Evolutionary conservation across 2,113 vertebrate genomes (phyloP), one percentile per base, ranked within the genome.

Genomic region (Pipra filicauda): DNA sequence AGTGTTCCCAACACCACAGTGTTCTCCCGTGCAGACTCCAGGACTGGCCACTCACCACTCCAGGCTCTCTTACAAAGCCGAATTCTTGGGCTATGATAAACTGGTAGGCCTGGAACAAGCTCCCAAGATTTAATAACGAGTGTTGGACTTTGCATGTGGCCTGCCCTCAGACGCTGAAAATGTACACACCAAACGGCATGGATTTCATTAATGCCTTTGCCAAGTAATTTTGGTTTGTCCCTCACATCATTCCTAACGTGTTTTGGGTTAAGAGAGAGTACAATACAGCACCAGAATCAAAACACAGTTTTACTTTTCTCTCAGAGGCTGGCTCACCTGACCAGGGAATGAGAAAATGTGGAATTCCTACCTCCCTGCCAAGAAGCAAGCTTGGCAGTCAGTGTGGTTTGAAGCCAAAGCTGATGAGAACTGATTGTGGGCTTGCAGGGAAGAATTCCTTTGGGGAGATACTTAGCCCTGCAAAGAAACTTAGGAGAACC

Each of bases 361-460:
- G 65, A 62, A 75, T 61, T 70, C 85, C 94, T 52, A 98, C 98
- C 97, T 98, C 98, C 27, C 92, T 96, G 65, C 97, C 98, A 86
- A 99, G 97, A 93, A 98, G 97, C 48, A 95, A 16, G 31, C 98
- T 98, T 39, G 98, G 98, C 24, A 98, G 97, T 5, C 97, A 76
- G 54, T 89, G 97, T 20, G 94, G 95, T 65, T 93, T 96, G 75
- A 98, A 97, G 96, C 98, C 98, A 75, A 98, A 98, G 97, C 98
- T 98, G 44, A 88, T 59, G 28, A 99, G 98, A 21, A 97, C 92
- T 10, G 98, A 91, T 2, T 90, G 91, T 18, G 97, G 97, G 24
- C 98, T 79, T 11, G 88, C 87, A 5, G 98, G 98, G 93, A 97
- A 98, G 59, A 98, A 93, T 94, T 98, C 98, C 28, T 97, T 93